Base-by-base conservation (phyloP, 1,140 invertebrate species). In the Zaprionus kolodkinae region DNA sequence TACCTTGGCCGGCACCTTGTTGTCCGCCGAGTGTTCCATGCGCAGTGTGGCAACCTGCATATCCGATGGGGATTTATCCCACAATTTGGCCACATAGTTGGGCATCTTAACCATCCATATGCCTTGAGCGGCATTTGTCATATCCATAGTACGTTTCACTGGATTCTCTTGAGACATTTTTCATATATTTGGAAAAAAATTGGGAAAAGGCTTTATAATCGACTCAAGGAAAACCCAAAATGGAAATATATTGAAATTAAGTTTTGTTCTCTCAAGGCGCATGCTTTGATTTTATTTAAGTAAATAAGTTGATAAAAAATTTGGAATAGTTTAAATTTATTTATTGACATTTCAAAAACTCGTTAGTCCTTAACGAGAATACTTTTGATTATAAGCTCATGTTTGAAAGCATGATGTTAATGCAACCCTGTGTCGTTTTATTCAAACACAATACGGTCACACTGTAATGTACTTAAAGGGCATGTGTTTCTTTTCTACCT, bases 71-170 rank as follows among this genome's bases (percentile, higher is more conserved):
- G 69, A 15, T 10, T 48, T 27, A 10, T 45, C 61, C 69, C 69
- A 71, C 21, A 57, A 11, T 4, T 17, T 7, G 30, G 60, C 61
- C 38, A 71, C 61, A 55, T 71, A 71, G 33, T 57, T 64, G 13
- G 69, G 69, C 69, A 71, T 54, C 33, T 71, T 71, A 1, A 71
- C 69, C 11, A 71, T 13, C 69, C 69, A 71, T 35, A 64, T 48
- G 11, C 21, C n/a, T 4, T 21, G 33, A 0, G 0, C 2, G 21
- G 10, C 52, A 5, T 56, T 35, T 3, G 38, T 5, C 61, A 65
- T 33, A 11, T 65, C 50, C 61, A 65, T 30, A 12, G 36, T 64
- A 9, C 7, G 43, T 9, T 48, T 57, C 30, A 27, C 45, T 15
- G 5, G 2, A 30, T 9, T 15, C 35, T 55, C 36, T 21, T 57